Evolutionary conservation across 2,113 vertebrate genomes (phyloP).

Genomic region (Arizona elegans): DNA sequence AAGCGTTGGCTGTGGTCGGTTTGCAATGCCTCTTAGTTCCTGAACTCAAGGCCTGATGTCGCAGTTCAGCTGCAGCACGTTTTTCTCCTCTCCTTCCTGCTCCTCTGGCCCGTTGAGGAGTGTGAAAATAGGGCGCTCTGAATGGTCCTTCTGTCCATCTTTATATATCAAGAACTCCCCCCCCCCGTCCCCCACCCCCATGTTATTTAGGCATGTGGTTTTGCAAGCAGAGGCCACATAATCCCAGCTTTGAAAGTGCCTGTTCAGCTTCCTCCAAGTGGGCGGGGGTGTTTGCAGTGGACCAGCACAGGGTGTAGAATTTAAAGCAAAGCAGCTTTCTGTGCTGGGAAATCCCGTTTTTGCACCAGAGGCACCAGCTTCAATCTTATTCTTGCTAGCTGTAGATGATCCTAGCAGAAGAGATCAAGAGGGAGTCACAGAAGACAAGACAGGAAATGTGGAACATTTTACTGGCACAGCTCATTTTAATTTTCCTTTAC

Average conservation of each 20-base stretch:
- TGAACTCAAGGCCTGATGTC: neutral
- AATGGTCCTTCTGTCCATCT: neutral
- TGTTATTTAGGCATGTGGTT: neutral
- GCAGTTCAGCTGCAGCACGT: neutral
- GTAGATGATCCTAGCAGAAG: neutral
- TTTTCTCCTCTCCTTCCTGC: neutral
- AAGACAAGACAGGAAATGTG: neutral
- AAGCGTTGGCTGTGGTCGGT: neutral
- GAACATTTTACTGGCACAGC: neutral
- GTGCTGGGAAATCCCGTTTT: conserved; percentile 18
- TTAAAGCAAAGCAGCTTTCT: conserved; percentile 16
- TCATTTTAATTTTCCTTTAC: neutral
- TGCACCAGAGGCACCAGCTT: neutral
- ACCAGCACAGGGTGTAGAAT: neutral
- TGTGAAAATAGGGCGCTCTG: neutral
- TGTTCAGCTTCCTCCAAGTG: neutral
- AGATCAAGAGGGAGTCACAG: neutral
- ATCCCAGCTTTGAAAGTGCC: neutral
- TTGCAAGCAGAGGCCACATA: neutral
- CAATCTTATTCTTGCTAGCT: neutral
- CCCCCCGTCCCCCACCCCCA: no score
- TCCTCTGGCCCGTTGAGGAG: neutral
- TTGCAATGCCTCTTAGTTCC: neutral
- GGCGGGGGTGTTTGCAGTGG: neutral
- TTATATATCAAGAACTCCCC: neutral